A percentile compares a stretch with the other conserved stretches of the same genome.
These are phyloP conservation scores for Drosophila pallidifrons DNA, from an alignment of 1,140 invertebrate genomes.

Conservation along the genomic window DNA sequence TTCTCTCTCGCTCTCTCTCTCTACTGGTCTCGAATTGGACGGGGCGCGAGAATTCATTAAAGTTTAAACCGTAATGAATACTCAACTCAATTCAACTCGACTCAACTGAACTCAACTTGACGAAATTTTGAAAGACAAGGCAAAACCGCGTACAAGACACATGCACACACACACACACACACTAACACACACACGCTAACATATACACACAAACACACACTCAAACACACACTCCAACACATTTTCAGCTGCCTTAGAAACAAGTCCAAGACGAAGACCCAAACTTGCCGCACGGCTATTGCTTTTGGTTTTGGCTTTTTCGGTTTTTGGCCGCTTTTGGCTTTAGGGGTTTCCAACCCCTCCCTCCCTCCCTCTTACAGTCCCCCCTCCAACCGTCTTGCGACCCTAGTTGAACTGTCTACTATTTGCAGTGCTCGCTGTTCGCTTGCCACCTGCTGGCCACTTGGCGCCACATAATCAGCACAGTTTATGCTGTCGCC, in stretches of 20 bases:
- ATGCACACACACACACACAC: background rate
- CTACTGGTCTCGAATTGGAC: background rate
- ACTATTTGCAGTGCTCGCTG: background rate
- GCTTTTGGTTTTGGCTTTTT: slow-evolving; percentile 25
- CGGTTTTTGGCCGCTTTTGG: slow-evolving; percentile 4
- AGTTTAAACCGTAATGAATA: slow-evolving; percentile 64
- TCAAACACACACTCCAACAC: background rate
- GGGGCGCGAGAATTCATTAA: slow-evolving; percentile 59
- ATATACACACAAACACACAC: no score
- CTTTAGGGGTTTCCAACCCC: slow-evolving; percentile 4
- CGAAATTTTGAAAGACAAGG: slow-evolving; percentile 29
- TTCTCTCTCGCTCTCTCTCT: background rate
- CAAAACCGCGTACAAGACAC: slow-evolving; percentile 14
- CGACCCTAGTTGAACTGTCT: background rate
- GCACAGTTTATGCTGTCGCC: slow-evolving; percentile 66
- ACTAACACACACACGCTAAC: no score
- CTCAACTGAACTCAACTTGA: slow-evolving; percentile 9
- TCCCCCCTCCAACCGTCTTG: background rate
- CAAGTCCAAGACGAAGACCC: background rate
- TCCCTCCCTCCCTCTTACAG: background rate
- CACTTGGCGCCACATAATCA: slow-evolving; percentile 62
- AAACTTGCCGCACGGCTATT: slow-evolving; percentile 28
- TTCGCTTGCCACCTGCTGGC: slow-evolving; percentile 38
- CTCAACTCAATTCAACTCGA: slow-evolving; percentile 39
- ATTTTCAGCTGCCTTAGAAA: background rate